Evolutionary conservation across 2,113 vertebrate species (phyloP).

Genomic region (Apaloderma vittatum): DNA sequence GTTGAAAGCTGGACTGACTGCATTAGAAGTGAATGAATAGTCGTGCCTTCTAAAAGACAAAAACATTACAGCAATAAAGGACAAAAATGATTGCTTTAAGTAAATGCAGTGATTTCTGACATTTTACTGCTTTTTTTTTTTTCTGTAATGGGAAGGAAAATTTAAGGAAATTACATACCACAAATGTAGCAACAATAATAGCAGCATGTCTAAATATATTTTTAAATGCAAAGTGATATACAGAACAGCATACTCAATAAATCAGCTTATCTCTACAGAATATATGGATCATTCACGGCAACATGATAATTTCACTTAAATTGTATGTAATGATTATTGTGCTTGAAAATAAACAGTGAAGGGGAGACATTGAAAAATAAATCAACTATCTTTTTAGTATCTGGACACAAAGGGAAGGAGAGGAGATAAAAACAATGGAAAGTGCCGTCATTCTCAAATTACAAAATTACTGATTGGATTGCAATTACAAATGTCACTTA

Average conservation of each 20-base stretch:
- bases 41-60: neutral
- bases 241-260: neutral
- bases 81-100: neutral
- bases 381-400: neutral
- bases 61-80: neutral
- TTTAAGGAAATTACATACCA: neutral
- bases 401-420: neutral
- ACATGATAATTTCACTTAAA: neutral
- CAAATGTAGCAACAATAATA: neutral
- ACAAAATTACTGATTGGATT: neutral
- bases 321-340: neutral
- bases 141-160: neutral
- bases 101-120: neutral
- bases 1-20: neutral
- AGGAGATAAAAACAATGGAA: neutral
- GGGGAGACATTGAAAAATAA: neutral
- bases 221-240: neutral
- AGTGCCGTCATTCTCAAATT: neutral
- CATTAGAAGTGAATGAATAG: neutral
- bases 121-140: neutral
- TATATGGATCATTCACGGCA: neutral
- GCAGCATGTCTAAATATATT: neutral
- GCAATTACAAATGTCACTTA: neutral
- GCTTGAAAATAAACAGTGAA: conserved; percentile 22
- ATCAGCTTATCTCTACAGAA: neutral